Base-by-base conservation (phyloP, 1,140 invertebrate species). In the Pectinophora gossypiella region DNA sequence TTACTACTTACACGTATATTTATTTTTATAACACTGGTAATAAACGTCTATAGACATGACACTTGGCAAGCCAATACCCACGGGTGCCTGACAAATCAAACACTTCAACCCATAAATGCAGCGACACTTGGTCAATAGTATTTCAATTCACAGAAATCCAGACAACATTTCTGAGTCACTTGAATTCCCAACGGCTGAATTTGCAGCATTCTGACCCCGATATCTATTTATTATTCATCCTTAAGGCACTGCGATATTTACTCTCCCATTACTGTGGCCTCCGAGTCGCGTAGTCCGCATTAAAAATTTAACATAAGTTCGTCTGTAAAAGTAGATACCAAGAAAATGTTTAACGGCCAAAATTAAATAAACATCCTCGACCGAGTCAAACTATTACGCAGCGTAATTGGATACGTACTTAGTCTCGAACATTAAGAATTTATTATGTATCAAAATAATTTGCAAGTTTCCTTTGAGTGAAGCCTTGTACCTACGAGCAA, bases 181-280 rank as follows among this genome's bases (percentile, higher is more conserved):
- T 35, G 56, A 71, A 68, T 63, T 67, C 62, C 56, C 59, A 12
- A 48, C 50, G 58, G 55, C 55, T 65, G 52, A 60, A 62, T 71
- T 68, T 63, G 57, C 58, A 53, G 51, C 54, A 32, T 32, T 32
- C 27, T 56, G 53, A 32, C 43, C 27, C 43, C 57, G 63, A 44
- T 55, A 56, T 55, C 53, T 73, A 76, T 75, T 72, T 77, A 77
- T 82, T 74, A 82, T 79, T 76, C 73, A 82, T 73, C 68, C 27
- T 66, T 69, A 75, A 77, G 68, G 68, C 72, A 63, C 68, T 62
- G 59, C 64, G 70, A 76, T 82, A 77, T 82, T 79, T 79, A 79
- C 70, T 72, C 64, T 68, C 60, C 69, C 68, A 79, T 73, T 75
- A 75, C 69, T 68, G 66, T 55, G 66, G 67, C 59, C 61, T 66